Conservation (phyloP, 2,797 vertebrate species). For the Sebastes diaconus region DNA sequence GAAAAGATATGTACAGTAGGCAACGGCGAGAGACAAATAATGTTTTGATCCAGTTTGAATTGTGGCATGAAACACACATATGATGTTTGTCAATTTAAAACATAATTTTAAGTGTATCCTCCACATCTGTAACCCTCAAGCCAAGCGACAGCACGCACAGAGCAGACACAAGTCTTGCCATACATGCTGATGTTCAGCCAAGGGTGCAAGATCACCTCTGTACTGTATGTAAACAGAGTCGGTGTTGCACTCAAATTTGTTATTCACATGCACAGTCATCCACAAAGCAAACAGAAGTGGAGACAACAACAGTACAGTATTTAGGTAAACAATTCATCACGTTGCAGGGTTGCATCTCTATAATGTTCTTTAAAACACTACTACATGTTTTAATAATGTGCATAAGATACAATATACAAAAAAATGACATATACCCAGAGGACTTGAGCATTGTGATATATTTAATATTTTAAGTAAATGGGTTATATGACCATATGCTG, state of each 20-base stretch:
- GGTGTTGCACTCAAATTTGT: neutral
- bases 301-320: neutral
- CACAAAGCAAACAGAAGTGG: conserved; percentile 6
- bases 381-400: conserved; percentile 52
- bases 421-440: conserved; percentile 22
- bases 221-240: neutral
- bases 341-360: neutral
- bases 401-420: conserved; percentile 36
- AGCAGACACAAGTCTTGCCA: neutral
- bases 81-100: no score
- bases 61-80: no score
- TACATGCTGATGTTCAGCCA: conserved; percentile 10
- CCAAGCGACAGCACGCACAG: neutral
- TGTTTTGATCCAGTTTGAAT: no score
- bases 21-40: no score
- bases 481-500: conserved; percentile 19
- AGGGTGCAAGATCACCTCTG: neutral
- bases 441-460: conserved; percentile 31
- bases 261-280: conserved; percentile 8
- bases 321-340: conserved; percentile 18
- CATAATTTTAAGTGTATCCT: neutral
- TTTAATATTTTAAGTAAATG: conserved; percentile 66
- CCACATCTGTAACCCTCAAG: conserved; percentile 28
- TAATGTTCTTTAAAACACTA: conserved; percentile 29
- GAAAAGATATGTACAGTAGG: no score